Percentiles rank a stretch among this genome's conserved stretches.
phyloP scores from a whole-genome alignment of 2,888 invertebrate species.

The Leptopilina myrica region DNA sequence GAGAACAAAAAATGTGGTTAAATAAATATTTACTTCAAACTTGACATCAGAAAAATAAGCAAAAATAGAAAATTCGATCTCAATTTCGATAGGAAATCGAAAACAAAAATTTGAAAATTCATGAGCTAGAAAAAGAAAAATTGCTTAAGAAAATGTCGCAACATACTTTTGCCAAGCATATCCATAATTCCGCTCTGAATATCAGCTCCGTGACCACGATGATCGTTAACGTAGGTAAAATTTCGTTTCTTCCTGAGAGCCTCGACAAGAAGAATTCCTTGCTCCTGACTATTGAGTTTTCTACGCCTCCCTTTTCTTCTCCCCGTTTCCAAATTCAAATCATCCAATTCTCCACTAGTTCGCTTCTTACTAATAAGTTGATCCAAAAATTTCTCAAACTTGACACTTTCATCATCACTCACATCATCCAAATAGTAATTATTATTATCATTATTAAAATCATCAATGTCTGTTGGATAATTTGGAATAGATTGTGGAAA shows the following conservation, averaged over 20 bases:
- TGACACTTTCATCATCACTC: conserved; percentile 33
- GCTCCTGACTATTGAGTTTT: conserved; percentile 83
- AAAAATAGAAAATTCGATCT: too few species aligned
- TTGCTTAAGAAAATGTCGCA: neutral
- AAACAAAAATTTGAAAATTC: too few species aligned
- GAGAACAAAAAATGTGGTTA: too few species aligned
- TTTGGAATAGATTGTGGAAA: conserved; percentile 12
- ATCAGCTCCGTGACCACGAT: conserved; percentile 80
- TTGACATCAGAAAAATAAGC: too few species aligned
- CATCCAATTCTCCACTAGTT: conserved; percentile 49
- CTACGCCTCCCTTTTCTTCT: conserved; percentile 71
- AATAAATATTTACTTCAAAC: too few species aligned
- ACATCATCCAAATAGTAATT: conserved; percentile 35
- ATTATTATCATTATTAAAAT: neutral
- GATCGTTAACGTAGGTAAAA: conserved; percentile 75
- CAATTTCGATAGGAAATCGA: too few species aligned
- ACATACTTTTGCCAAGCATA: conserved; percentile 88
- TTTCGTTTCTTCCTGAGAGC: conserved; percentile 83
- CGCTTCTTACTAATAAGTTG: conserved; percentile 55
- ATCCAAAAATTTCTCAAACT: conserved; percentile 59
- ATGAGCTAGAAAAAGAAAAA: conserved; percentile 15
- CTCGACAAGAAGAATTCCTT: conserved; percentile 85
- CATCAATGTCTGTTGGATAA: conserved; percentile 43
- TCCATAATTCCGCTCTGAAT: conserved; percentile 87
- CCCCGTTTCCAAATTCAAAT: conserved; percentile 22